These are phyloP conservation scores for Globodera rostochiensis DNA, from an alignment of 1,140 invertebrate genomes.

Conservation along the genomic window DNA sequence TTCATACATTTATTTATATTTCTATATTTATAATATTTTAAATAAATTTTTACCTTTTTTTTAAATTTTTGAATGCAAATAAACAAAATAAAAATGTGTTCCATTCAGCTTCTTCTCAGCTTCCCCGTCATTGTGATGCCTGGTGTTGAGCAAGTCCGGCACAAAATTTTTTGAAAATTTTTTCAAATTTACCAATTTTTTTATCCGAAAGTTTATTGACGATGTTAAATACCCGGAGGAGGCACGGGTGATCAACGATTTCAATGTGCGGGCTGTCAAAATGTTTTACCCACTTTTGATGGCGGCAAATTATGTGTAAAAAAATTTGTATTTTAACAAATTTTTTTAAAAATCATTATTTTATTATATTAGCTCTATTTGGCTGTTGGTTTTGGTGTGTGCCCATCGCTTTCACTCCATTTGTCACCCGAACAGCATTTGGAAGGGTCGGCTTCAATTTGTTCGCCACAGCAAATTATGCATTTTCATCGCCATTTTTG, in stretches of 20 bases:
- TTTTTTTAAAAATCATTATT: too few species aligned
- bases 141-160: conserved; percentile 41
- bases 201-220: conserved; percentile 49
- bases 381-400: conserved; percentile 49
- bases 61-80: too few species aligned
- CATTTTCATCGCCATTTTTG: conserved; percentile 12
- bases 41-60: too few species aligned
- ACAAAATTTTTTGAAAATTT: neutral
- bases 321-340: neutral
- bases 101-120: conserved; percentile 39
- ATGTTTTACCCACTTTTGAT: conserved; percentile 45
- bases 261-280: conserved; percentile 35
- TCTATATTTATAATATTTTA: too few species aligned
- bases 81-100: too few species aligned
- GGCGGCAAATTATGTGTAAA: conserved; percentile 41
- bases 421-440: conserved; percentile 46
- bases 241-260: neutral
- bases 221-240: conserved; percentile 28
- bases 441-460: conserved; percentile 38
- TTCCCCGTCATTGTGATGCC: conserved; percentile 50
- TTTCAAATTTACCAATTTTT: neutral
- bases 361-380: conserved; percentile 47
- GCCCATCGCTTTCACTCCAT: conserved; percentile 50
- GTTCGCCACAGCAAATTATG: conserved; percentile 47
- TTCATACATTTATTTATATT: too few species aligned